phyloP scores from a whole-genome alignment of 92 coral and sea anemone species.

The Bergia puertoricense region DNA sequence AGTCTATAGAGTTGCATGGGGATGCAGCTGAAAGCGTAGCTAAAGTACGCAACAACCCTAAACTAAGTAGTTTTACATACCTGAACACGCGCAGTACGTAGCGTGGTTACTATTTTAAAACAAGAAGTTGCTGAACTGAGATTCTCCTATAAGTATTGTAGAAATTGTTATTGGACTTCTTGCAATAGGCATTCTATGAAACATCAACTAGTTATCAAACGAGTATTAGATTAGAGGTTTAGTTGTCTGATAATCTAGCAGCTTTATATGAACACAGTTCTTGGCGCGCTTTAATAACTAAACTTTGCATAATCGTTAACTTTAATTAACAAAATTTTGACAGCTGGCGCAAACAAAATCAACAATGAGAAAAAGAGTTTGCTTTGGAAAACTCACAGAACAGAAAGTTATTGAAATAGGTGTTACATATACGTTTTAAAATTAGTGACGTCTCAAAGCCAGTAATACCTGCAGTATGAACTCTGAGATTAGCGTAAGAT shows the following conservation, averaged over 20 bases:
- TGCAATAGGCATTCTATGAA: neutral
- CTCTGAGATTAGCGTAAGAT: too few relatives aligned
- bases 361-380: neutral
- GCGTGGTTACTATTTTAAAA: too few relatives aligned
- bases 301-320: slow-evolving; percentile 5
- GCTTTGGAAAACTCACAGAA: neutral
- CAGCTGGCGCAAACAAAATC: neutral
- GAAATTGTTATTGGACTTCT: neutral
- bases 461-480: too few relatives aligned
- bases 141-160: neutral
- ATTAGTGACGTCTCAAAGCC: neutral
- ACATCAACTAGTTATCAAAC: neutral
- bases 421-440: neutral
- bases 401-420: neutral
- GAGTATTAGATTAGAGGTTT: neutral
- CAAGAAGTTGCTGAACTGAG: neutral
- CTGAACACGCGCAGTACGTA: neutral
- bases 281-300: neutral
- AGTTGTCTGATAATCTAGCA: neutral
- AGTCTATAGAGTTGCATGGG: too few relatives aligned
- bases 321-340: neutral
- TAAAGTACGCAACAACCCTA: too few relatives aligned
- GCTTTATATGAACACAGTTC: neutral
- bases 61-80: neutral
- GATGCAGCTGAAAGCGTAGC: too few relatives aligned